Conservation (phyloP, 2,888 invertebrate species). For the Hirtodrosophila confusa region DNA sequence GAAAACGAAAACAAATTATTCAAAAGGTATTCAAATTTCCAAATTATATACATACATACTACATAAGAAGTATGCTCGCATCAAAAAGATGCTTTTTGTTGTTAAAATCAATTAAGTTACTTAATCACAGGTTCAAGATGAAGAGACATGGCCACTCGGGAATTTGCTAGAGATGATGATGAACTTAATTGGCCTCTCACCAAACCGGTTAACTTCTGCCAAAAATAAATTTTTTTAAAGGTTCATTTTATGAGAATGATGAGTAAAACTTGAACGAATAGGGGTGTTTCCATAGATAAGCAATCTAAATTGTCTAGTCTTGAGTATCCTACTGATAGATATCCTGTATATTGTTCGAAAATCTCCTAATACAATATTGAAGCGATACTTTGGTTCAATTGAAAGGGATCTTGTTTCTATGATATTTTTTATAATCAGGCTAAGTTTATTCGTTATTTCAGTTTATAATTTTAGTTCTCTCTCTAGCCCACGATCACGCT, state of each 20-base stretch:
- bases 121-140: slow-evolving; percentile 62
- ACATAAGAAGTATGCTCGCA: slow-evolving; percentile 19
- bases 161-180: slow-evolving; percentile 7
- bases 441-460: no score
- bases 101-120: slow-evolving; percentile 69
- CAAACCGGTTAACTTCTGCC: slow-evolving; percentile 71
- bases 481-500: no score
- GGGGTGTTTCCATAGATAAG: no score
- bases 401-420: no score
- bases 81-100: slow-evolving; percentile 20
- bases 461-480: no score
- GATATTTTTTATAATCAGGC: no score
- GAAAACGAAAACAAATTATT: slow-evolving; percentile 59
- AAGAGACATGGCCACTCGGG: slow-evolving; percentile 13
- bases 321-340: no score
- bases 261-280: no score
- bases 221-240: slow-evolving; percentile 49
- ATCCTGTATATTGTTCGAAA: no score
- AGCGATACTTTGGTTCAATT: no score
- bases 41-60: slow-evolving; percentile 21
- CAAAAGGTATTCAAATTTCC: slow-evolving; percentile 63
- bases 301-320: no score
- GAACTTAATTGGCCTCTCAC: slow-evolving; percentile 29
- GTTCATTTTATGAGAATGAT: neutral
- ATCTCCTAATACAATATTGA: no score